Base-by-base conservation (phyloP, 1,140 invertebrate species). In the Sitobion miscanthi region DNA sequence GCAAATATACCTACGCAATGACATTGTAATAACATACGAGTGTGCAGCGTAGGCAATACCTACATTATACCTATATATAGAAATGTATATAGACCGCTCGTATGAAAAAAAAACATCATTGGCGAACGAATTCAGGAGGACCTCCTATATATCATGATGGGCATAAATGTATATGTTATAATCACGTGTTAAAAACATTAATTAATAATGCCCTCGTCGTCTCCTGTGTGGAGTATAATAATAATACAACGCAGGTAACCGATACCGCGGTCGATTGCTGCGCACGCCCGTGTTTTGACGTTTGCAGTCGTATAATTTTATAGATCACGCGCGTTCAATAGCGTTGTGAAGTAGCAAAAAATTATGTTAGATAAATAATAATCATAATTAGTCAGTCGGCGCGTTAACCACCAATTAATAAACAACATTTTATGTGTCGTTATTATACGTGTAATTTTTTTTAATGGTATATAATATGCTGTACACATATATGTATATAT, bases 301-400 rank as follows among this genome's bases (percentile, higher is more conserved):
- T 77, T 77, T n/a, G 62, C 14, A 77, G 62, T 77, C 62, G 62
- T 77, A 77, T 77, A 77, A 77, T 77, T 77, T 77, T 77, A 77
- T 77, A 77, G 62, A 77, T 77, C n/a, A 77, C 62, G 62, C 62
- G 62, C 62, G 62, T 77, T 77, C n/a, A 17, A 77, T 77, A 17
- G 62, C 62, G n/a, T 17, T 77, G n/a, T 77, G n/a, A 77, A 77
- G 30, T n/a, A 77, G 62, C 62, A 77, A 77, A 77, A 77, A 77
- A 77, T 77, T 77, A 77, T 77, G 62, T 77, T 77, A 77, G 62
- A 77, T 77, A 77, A 77, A 77, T 77, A 77, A 77, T 77, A 77
- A 77, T 77, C 21, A n/a, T 77, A 77, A 77, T 77, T 77, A n/a
- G 62, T 77, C 62, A 20, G 62, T 30, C 62, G 30, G 62, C 62